phyloP scores from a whole-genome alignment of 2,113 vertebrate species.

The Pomatorhinus ruficollis region DNA sequence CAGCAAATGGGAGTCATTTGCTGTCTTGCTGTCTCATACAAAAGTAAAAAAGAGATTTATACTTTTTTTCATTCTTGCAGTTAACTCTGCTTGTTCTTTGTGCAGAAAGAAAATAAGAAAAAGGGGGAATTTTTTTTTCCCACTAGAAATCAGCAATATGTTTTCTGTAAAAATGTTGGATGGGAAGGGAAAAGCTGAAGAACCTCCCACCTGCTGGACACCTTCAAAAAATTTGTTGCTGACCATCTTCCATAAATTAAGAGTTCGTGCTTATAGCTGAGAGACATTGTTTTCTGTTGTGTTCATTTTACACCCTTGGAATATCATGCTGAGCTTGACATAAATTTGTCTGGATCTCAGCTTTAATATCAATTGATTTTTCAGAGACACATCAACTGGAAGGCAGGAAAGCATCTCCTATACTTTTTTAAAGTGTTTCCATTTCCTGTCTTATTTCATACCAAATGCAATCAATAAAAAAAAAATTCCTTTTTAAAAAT shows the following conservation, averaged over 20 bases:
- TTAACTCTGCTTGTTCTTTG: not conserved
- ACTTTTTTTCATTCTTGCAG: not conserved
- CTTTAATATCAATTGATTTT: not conserved
- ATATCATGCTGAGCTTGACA: not conserved
- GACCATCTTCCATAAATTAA: not conserved
- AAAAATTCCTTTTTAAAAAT: not conserved
- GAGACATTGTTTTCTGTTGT: not conserved
- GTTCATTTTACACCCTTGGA: not conserved
- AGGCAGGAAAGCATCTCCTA: not conserved
- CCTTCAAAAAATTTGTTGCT: not conserved
- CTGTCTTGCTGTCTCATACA: not conserved
- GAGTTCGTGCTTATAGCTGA: not conserved
- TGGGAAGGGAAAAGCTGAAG: not conserved
- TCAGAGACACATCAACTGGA: not conserved
- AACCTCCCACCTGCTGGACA: not conserved
- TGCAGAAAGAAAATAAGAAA: not conserved
- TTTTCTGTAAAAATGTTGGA: not conserved
- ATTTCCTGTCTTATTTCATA: not conserved
- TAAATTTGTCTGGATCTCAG: not conserved
- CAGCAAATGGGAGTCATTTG: slow-evolving; percentile 11
- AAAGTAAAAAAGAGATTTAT: slow-evolving; percentile 41
- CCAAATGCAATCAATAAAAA: not conserved
- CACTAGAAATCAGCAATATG: not conserved
- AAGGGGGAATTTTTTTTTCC: not conserved
- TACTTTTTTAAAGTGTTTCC: not conserved